Evolutionary conservation across 2,113 vertebrate species (phyloP).

Genomic region (Tenrec ecaudatus): DNA sequence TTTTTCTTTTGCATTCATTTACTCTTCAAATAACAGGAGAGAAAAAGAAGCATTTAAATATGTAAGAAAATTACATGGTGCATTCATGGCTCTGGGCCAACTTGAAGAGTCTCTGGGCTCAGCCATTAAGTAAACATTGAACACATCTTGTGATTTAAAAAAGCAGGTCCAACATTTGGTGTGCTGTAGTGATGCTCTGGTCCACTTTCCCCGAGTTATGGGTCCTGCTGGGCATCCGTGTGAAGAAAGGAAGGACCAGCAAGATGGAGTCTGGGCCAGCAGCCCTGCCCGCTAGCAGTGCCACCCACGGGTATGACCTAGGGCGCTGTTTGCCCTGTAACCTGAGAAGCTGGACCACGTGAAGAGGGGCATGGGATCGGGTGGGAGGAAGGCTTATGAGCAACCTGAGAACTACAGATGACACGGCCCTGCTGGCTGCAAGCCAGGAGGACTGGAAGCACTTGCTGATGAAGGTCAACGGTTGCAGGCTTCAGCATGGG

Average conservation of each 20-base stretch:
- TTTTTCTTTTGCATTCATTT: slow-evolving; percentile 44
- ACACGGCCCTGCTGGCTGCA: too few species aligned
- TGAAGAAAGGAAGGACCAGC: not conserved
- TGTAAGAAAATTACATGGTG: slow-evolving; percentile 70
- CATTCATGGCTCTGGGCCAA: slow-evolving; percentile 54
- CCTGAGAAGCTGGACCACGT: too few species aligned
- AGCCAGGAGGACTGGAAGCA: too few species aligned
- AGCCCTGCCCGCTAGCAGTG: not conserved
- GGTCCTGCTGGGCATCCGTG: not conserved
- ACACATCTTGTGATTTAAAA: slow-evolving; percentile 35
- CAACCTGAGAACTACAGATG: too few species aligned
- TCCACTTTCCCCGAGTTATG: not conserved
- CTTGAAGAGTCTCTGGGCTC: slow-evolving; percentile 52
- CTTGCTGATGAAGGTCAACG: too few species aligned
- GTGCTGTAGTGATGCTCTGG: too few species aligned
- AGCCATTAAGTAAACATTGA: slow-evolving; percentile 55
- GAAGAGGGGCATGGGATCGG: too few species aligned
- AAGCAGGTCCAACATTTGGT: not conserved
- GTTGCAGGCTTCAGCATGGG: too few species aligned
- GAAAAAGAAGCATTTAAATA: slow-evolving; percentile 61
- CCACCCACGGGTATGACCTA: not conserved
- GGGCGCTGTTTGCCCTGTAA: too few species aligned
- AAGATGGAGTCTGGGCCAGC: not conserved
- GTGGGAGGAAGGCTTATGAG: too few species aligned
- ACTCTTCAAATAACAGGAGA: slow-evolving; percentile 60